Evolutionary conservation across 2,888 invertebrate genomes (phyloP).

Genomic region (Pterostichus niger): DNA sequence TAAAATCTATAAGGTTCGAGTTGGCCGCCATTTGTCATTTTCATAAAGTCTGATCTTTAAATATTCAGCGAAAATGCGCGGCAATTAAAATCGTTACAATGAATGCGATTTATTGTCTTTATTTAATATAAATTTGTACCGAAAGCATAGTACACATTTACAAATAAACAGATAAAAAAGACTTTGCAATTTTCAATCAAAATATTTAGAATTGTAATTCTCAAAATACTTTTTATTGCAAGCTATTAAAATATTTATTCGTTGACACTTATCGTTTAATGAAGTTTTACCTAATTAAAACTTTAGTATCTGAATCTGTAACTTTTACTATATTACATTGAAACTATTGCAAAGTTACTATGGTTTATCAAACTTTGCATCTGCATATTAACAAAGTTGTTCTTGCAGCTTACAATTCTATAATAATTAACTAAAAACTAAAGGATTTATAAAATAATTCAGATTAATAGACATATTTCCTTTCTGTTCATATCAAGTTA

Average conservation of each 20-base stretch:
- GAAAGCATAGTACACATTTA: background rate
- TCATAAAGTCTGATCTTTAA: constrained; percentile 7
- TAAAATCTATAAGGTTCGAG: constrained; percentile 7
- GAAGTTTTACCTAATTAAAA: constrained; percentile 31
- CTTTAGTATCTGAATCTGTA: constrained; percentile 32
- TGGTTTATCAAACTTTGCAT: too few relatives aligned
- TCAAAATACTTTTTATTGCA: too few relatives aligned
- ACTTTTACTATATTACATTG: constrained; percentile 3
- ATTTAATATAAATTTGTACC: constrained; percentile 12
- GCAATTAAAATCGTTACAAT: constrained; percentile 42
- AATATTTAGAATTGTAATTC: background rate
- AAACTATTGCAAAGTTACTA: background rate
- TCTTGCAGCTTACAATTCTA: too few relatives aligned
- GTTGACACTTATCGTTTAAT: background rate
- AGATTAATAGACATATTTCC: too few relatives aligned
- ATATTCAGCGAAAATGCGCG: constrained; percentile 5
- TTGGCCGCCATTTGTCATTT: background rate
- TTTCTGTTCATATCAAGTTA: too few relatives aligned
- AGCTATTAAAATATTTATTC: background rate
- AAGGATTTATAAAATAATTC: too few relatives aligned
- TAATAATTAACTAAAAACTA: too few relatives aligned
- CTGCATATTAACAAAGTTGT: too few relatives aligned
- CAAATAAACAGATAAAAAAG: background rate
- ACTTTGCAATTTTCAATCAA: background rate
- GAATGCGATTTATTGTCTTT: constrained; percentile 30